Percentiles rank a stretch among this genome's conserved stretches.
These are phyloP conservation scores for Clarias platycephalus DNA, from an alignment of 2,797 vertebrate genomes.

Conservation along the genomic window DNA sequence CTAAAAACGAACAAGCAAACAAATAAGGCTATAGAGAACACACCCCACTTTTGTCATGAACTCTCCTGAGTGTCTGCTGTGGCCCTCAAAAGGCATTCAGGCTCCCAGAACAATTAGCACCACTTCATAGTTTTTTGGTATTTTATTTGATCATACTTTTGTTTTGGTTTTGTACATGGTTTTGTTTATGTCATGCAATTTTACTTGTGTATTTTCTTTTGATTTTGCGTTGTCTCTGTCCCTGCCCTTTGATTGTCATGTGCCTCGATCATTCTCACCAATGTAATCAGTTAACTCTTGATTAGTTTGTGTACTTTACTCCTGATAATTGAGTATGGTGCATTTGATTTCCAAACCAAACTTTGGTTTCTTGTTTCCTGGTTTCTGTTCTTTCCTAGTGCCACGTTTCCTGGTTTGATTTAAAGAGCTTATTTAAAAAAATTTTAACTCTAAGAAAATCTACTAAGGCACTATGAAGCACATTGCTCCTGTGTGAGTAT, in stretches of 20 bases:
- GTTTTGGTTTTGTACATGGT: neutral
- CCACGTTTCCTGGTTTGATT: neutral
- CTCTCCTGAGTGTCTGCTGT: neutral
- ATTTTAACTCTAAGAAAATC: too few species aligned
- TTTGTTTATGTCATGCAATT: neutral
- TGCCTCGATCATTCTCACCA: neutral
- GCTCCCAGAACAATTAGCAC: neutral
- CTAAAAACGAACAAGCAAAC: neutral
- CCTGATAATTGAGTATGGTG: too few species aligned
- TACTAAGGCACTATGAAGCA: constrained; percentile 1
- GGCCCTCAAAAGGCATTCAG: neutral
- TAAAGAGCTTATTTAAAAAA: neutral
- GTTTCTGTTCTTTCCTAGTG: neutral
- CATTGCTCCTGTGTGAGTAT: constrained; percentile 2
- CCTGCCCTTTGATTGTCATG: neutral
- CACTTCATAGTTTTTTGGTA: neutral
- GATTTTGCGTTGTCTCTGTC: neutral
- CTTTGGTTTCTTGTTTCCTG: neutral
- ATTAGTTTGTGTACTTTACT: neutral
- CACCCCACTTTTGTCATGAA: neutral
- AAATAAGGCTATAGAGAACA: neutral
- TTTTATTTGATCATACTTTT: neutral
- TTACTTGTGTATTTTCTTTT: neutral
- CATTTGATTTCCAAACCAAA: neutral
- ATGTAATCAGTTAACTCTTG: neutral